Base-by-base conservation (phyloP, 2,888 invertebrate species). In the Zaprionus bogoriensis region DNA sequence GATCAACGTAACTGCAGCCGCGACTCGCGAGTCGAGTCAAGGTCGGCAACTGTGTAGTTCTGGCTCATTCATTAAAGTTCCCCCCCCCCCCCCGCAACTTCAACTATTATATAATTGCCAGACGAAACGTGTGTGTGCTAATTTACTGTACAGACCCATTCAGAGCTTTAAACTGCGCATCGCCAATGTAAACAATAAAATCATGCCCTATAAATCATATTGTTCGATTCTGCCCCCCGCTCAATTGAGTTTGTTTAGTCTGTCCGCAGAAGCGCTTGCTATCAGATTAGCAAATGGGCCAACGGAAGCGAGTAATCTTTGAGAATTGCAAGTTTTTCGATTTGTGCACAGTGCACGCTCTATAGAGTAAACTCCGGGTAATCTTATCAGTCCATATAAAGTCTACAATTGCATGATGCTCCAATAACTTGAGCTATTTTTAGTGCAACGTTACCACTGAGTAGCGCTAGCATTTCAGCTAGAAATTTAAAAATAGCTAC, bases 21-120 rank as follows among this genome's bases (percentile, higher is more conserved):
- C n/a, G n/a, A n/a, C n/a, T n/a, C n/a, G n/a, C n/a, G n/a, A n/a
- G 74, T 69, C 9, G 42, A 78, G 81, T 62, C 81, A 80, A 81
- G 80, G 84, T 51, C 81, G 54, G n/a, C 51, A 4, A 7, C 4
- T 5, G 30, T 30, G 25, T 45, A 32, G 30, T 42, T 39, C 9
- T 57, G 19, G 23, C 47, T 55, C 65, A 70, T 61, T 69, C 71
- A 76, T 71, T 74, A 36, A 50, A 44, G 36, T 32, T 57, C 44
- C 22, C 19, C 23, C 44, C 19, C 23, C 44, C 50, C 20, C 51
- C 46, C 38, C 42, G 27, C 32, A 58, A 58, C 28, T 46, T 10
- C 7, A 30, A 30, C n/a, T 41, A 42, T 60, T 66, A 50, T 50
- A 71, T 61, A 66, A 69, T 42, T n/a, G 10, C 28, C 19, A 10